phyloP scores from a whole-genome alignment of 2,113 vertebrate species.

The Eptesicus fuscus region DNA sequence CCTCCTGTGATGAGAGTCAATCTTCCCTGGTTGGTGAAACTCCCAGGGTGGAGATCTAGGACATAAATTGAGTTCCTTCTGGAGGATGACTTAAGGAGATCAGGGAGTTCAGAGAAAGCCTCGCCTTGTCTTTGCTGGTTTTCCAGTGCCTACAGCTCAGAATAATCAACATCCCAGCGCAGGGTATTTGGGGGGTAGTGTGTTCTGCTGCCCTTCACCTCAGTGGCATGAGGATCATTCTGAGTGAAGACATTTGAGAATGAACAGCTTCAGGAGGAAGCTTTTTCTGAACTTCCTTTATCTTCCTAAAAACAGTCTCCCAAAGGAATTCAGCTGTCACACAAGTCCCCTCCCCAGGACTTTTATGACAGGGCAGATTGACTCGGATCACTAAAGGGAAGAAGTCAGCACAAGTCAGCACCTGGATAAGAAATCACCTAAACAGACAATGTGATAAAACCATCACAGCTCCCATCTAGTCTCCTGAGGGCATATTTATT shows the following conservation, averaged over 20 bases:
- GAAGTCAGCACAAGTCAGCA: not conserved
- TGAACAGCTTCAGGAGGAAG: not conserved
- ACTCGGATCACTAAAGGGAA: not conserved
- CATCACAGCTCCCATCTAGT: not conserved
- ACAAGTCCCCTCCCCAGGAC: not conserved
- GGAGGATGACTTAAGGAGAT: not conserved
- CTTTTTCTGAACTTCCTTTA: not conserved
- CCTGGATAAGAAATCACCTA: not conserved
- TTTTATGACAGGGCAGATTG: not conserved
- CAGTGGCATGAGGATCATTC: not conserved
- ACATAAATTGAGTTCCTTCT: not conserved
- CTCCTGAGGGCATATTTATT: not conserved
- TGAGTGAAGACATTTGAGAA: not conserved
- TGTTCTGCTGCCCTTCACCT: not conserved
- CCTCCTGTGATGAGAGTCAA: not conserved
- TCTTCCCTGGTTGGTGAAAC: not conserved
- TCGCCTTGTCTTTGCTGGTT: not conserved
- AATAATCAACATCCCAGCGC: not conserved
- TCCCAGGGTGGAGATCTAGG: not conserved
- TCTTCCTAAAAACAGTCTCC: not conserved
- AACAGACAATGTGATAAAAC: not conserved
- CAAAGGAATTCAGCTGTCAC: not conserved
- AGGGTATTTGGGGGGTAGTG: not conserved
- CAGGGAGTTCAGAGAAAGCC: not conserved
- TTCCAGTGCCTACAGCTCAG: not conserved